Base-by-base conservation (phyloP, 2,888 invertebrate genomes). In the Mesoligia furuncula region DNA sequence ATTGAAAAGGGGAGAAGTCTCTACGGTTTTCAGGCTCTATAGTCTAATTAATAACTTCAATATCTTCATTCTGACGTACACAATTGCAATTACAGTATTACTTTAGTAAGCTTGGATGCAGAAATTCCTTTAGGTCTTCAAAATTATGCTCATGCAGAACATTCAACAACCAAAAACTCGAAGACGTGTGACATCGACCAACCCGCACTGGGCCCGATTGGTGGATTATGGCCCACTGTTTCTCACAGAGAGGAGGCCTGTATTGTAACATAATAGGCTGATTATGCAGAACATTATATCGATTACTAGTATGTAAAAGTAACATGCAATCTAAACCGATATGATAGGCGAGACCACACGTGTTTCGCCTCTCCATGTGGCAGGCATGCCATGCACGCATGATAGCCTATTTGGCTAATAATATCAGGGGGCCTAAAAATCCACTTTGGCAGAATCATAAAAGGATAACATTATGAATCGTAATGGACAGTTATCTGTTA, bases 1-100 rank as follows among this genome's bases (percentile, higher is more conserved):
- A 84, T 79, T 81, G 80, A 84, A 84, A 67, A 78, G 48, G 66
- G 70, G 54, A 69, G 69, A 71, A 70, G 62, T 67, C 66, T 84
- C 70, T 62, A n/a, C 0, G 79, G 83, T 66, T 57, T 83, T 61
- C 17, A 42, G 57, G 51, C 45, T 61, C n/a, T 64, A 64, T 31
- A 77, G n/a, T 65, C 42, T 66, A 24, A 74, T 64, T 31, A 57
- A 82, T 66, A 62, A 59, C 36, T 61, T 54, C 64, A 36, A 45
- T 20, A 8, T 20, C 36, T 71, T 42, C 3, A 27, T 66, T 54
- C 9, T 45, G 17, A 24, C 7, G 8, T 36, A 57, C 68, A 54
- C 31, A n/a, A n/a, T 42, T 65, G 2, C 5, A n/a, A 65, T 65
- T 36, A 59, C 57, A 13, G 57, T 15, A 51, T 20, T 20, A 57